phyloP scores from a whole-genome alignment of 2,113 vertebrate genomes.

The Chloroceryle aenea region DNA sequence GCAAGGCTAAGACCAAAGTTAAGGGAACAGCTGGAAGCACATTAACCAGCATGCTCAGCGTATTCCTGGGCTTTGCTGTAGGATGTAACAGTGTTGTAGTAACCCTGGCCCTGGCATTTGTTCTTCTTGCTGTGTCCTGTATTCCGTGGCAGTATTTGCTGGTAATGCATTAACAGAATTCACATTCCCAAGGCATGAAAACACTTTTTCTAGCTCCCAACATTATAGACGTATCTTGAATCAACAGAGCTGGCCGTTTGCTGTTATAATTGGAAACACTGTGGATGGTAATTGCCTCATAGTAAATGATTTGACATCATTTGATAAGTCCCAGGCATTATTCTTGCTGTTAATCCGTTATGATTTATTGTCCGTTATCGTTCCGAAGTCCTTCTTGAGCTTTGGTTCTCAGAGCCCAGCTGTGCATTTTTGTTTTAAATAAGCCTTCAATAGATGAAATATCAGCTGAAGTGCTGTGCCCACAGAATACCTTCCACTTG shows the following conservation, averaged over 20 bases:
- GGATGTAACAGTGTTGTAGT: background rate
- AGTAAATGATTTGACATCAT: constrained; percentile 9
- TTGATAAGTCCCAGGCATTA: background rate
- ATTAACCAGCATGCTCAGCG: background rate
- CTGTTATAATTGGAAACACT: background rate
- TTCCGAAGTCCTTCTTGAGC: background rate
- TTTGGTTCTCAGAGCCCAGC: background rate
- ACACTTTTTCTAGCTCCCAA: background rate
- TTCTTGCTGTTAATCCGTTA: background rate
- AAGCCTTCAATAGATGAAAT: too few relatives aligned
- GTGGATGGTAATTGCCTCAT: background rate
- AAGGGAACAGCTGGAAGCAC: background rate
- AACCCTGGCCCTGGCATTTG: background rate
- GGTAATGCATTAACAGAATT: constrained; percentile 44
- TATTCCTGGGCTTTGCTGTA: background rate
- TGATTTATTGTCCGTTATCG: constrained; percentile 4
- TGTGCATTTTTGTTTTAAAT: too few relatives aligned
- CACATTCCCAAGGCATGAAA: constrained; percentile 12
- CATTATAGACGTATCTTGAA: background rate
- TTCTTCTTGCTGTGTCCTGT: background rate
- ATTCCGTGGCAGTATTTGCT: background rate
- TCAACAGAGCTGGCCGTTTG: background rate
- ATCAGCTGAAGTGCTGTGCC: background rate
- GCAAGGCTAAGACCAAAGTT: background rate
- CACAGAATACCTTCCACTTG: background rate